Evolutionary conservation across 2,797 vertebrate genomes (phyloP).

Genomic region (Acrocephalus scirpaceus): DNA sequence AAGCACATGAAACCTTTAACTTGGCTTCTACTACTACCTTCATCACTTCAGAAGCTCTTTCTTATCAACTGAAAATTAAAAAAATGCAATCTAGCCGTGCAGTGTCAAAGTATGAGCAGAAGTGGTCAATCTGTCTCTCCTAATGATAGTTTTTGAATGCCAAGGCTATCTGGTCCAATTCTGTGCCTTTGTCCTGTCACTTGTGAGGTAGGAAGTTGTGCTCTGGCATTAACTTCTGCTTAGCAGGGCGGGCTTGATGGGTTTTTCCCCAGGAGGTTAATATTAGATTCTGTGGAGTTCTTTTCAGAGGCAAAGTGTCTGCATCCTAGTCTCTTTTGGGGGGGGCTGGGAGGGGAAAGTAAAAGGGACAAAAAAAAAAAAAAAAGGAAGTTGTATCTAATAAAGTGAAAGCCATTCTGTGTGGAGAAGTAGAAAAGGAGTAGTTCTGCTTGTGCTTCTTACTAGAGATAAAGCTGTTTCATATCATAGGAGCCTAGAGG

Average conservation of each 20-base stretch:
- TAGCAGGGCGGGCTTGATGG: neutral
- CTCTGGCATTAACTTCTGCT: neutral
- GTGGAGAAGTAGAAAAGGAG: neutral
- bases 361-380: too few relatives aligned
- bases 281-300: neutral
- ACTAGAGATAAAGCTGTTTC: neutral
- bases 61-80: neutral
- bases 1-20: neutral
- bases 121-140: neutral
- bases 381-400: too few relatives aligned
- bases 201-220: neutral
- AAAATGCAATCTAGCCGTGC: neutral
- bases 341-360: too few relatives aligned
- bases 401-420: neutral
- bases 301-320: neutral
- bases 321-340: neutral
- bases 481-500: neutral
- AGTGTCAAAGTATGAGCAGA: neutral
- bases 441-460: neutral
- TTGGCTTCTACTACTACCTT: neutral
- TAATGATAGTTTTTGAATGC: neutral
- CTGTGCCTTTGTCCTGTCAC: neutral
- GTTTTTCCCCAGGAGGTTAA: neutral
- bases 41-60: neutral
- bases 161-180: neutral